Evolutionary conservation across 1,140 invertebrate genomes (phyloP).

Genomic region (Drosophila cardini): DNA sequence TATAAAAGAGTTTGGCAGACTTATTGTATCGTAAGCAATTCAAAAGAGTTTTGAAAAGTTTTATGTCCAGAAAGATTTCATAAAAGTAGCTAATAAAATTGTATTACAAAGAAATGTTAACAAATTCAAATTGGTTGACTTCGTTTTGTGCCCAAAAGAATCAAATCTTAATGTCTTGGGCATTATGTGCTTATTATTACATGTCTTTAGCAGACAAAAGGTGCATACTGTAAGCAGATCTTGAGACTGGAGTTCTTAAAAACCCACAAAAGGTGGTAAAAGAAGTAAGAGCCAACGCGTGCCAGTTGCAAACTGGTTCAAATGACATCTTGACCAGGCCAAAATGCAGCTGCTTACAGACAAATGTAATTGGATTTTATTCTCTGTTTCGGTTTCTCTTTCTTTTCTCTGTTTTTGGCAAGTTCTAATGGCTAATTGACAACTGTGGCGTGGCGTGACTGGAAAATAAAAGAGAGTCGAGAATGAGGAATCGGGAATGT

Average conservation of each 20-base stretch:
- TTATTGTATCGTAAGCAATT: no score
- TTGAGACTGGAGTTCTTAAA: conserved; percentile 21
- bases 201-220: conserved; percentile 36
- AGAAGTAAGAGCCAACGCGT: conserved; percentile 49
- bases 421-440: conserved; percentile 67
- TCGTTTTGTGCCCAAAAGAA: not conserved
- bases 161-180: conserved; percentile 7
- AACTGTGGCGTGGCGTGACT: conserved; percentile 53
- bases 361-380: conserved; percentile 70
- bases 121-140: not conserved
- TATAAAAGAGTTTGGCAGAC: no score
- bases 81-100: not conserved
- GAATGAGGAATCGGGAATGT: not conserved
- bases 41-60: not conserved
- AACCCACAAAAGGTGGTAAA: conserved; percentile 53
- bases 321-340: conserved; percentile 23
- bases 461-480: conserved; percentile 71
- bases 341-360: conserved; percentile 53
- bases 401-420: conserved; percentile 9
- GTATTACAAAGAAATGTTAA: not conserved
- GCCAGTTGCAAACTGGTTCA: conserved; percentile 43
- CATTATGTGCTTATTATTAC: conserved; percentile 44
- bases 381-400: no score
- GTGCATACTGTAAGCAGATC: conserved; percentile 20
- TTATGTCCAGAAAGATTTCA: not conserved